Percentiles rank a stretch among this genome's conserved stretches.
These are phyloP conservation scores for Nothura maculosa DNA, from an alignment of 2,797 vertebrate genomes.

Conservation along the genomic window DNA sequence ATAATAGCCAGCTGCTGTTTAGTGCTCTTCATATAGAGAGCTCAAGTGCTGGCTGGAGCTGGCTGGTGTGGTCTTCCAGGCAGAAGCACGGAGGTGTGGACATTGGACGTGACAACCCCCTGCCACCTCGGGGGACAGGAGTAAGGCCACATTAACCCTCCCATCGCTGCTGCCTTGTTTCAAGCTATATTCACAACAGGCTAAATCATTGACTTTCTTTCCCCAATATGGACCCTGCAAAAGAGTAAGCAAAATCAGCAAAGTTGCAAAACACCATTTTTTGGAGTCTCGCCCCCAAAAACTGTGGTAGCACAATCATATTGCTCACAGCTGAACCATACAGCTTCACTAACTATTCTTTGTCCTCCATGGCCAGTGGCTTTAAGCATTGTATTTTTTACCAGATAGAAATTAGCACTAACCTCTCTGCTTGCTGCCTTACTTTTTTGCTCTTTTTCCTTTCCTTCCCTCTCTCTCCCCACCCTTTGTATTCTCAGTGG, in stretches of 20 bases:
- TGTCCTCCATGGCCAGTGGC: neutral
- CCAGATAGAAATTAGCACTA: slow-evolving; percentile 7
- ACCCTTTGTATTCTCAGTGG: neutral
- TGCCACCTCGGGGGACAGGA: neutral
- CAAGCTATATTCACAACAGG: neutral
- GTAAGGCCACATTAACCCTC: neutral
- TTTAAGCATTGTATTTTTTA: neutral
- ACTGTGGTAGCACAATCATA: neutral
- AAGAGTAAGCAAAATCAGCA: rapidly evolving
- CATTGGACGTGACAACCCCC: neutral
- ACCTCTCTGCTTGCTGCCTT: neutral
- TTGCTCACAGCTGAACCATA: neutral
- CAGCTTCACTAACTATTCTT: neutral
- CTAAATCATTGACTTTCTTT: neutral
- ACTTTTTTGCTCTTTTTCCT: neutral
- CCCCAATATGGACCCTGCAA: neutral
- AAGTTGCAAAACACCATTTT: neutral
- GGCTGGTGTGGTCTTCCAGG: neutral
- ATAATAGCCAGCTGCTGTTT: slow-evolving; percentile 50
- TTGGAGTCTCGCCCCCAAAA: neutral
- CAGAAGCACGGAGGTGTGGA: neutral
- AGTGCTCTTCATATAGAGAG: neutral
- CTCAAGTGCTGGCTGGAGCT: slow-evolving; percentile 8
- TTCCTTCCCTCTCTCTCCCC: neutral
- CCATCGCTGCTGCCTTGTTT: neutral